Evolutionary conservation across 2,888 invertebrate genomes (phyloP).

Genomic region (Drosophila limbata): DNA sequence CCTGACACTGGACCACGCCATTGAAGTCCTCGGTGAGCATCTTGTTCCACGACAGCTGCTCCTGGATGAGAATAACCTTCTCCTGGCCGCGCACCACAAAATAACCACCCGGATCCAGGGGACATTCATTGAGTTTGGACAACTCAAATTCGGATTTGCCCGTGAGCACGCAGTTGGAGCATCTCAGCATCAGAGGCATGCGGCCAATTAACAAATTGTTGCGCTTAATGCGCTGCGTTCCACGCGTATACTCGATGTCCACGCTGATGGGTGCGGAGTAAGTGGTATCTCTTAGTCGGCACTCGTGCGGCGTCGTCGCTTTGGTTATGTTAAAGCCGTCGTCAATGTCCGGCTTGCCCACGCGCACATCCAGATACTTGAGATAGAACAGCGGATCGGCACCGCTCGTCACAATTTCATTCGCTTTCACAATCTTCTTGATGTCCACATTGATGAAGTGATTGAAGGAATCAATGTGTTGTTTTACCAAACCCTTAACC

Average conservation of each 20-base stretch:
- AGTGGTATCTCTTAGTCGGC: slow-evolving; percentile 97
- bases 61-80: slow-evolving; percentile 98
- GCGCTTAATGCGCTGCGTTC: slow-evolving; percentile 94
- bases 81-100: slow-evolving; percentile 97
- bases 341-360: slow-evolving; percentile 97
- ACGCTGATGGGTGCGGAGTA: slow-evolving; percentile 99
- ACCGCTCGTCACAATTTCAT: slow-evolving; percentile 96
- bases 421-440: slow-evolving; percentile 97
- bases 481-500: slow-evolving; percentile 97
- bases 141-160: slow-evolving; percentile 96
- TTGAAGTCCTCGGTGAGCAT: slow-evolving; percentile 98
- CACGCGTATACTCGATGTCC: slow-evolving; percentile 98
- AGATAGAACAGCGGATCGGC: slow-evolving; percentile 97
- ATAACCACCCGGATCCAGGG: slow-evolving; percentile 99
- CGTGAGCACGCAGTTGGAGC: slow-evolving; percentile 96
- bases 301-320: slow-evolving; percentile 96
- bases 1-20: slow-evolving; percentile 93
- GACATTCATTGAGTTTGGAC: slow-evolving; percentile 98
- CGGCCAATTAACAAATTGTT: slow-evolving; percentile 96
- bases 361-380: slow-evolving; percentile 97
- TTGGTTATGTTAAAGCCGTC: slow-evolving; percentile 96
- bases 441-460: slow-evolving; percentile 99
- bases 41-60: slow-evolving; percentile 98
- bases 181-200: slow-evolving; percentile 99
- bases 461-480: slow-evolving; percentile 99